Base-by-base conservation (phyloP, 23 tunicate species). In the Clavelina lepadiformis region DNA sequence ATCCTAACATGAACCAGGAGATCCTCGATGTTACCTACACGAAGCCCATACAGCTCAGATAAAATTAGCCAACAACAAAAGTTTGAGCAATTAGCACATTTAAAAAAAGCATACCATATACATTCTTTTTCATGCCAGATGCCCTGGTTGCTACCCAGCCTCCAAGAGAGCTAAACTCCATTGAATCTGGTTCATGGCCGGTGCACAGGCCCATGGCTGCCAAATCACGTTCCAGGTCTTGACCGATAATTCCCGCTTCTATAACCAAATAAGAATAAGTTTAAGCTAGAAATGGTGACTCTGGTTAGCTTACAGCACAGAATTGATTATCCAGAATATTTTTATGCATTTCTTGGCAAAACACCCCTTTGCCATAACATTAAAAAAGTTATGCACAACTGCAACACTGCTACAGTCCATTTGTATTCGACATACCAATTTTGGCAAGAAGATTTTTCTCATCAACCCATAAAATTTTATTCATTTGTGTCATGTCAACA, bases 61-160 rank as follows among this genome's bases (percentile, higher is more conserved):
- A 41, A 11, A 41, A 41, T 8, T 8, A 41, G 13, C 49, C 15
- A 15, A 15, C 11, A 11, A 8, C 49, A 41, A 11, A 41, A 41
- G 13, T 41, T 41, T 15, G n/a, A n/a, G n/a, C n/a, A n/a, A n/a
- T n/a, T n/a, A n/a, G n/a, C n/a, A n/a, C n/a, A n/a, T n/a, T n/a
- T n/a, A n/a, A n/a, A 41, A 11, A 11, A 41, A 41, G 5, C 26
- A 51, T 60, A 82, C 89, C 97, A 52, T 89, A 89, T 27, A 89
- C 71, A 63, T 89, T 89, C 62, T 89, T 89, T 59, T 79, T 81
- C 97, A 89, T 89, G 18, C 97, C 97, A n/a, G 89, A 81, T 19
- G 97, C 97, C 49, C 97, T 75, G 3, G 97, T 89, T 3, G 97
- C 97, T 23, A 89, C 97, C 97, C 97, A 89, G 25, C 97, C 97